Percentiles rank a stretch among this genome's conserved stretches.
Conservation (phyloP, 2,113 vertebrate species). For the Porphyrio hochstetteri region DNA sequence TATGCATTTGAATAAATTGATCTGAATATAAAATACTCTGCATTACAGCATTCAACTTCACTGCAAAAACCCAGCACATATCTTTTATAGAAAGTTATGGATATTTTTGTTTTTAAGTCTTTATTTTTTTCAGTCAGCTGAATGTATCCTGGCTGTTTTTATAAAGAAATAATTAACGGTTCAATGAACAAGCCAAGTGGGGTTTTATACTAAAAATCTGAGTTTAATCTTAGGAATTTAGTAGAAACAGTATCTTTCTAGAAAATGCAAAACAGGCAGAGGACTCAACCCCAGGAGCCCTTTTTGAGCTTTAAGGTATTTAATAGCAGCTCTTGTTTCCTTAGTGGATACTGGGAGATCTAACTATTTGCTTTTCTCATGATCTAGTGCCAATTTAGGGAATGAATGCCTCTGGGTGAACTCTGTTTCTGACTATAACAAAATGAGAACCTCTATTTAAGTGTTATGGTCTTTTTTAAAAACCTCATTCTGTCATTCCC, state of each 20-base stretch:
- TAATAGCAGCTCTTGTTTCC: conserved; percentile 11
- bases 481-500: neutral
- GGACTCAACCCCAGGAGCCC: neutral
- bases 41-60: neutral
- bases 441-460: neutral
- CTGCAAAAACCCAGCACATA: neutral
- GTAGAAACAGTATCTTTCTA: neutral
- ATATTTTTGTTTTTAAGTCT: neutral
- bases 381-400: neutral
- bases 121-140: neutral
- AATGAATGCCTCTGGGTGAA: neutral
- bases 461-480: neutral
- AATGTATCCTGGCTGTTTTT: neutral
- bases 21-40: neutral
- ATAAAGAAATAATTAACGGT: neutral
- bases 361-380: conserved; percentile 28
- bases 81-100: neutral
- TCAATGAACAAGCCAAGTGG: neutral
- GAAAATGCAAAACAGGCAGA: conserved; percentile 22
- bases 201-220: neutral
- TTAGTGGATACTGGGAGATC: neutral
- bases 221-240: conserved; percentile 8
- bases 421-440: neutral
- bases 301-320: conserved; percentile 27
- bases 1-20: neutral